A percentile compares a stretch with the other conserved stretches of the same genome.
phyloP scores from a whole-genome alignment of 30 jellyfish, hydroid and myxozoan species.

The Haliclystus octoradiatus region DNA sequence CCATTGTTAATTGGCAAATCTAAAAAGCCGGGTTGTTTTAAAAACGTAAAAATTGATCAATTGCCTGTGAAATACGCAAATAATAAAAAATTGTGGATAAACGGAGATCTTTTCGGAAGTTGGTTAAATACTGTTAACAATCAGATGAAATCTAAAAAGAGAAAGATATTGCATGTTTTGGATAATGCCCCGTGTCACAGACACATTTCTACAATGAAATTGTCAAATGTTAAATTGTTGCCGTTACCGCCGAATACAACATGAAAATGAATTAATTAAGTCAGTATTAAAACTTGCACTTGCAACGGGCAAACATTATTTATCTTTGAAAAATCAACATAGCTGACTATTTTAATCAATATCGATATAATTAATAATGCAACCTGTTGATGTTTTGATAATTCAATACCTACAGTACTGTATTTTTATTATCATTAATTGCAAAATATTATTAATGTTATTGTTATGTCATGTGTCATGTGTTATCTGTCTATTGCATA shows the following conservation, averaged over 20 bases:
- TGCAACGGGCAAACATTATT: too few species aligned
- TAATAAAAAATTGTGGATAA: not conserved
- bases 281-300: too few species aligned
- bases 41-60: not conserved
- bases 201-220: not conserved
- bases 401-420: too few species aligned
- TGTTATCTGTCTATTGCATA: too few species aligned
- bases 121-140: not conserved
- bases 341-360: too few species aligned
- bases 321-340: too few species aligned
- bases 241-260: not conserved
- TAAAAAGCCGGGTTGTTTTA: not conserved
- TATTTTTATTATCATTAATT: too few species aligned
- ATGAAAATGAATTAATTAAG: too few species aligned
- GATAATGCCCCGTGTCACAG: not conserved
- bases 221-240: not conserved
- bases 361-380: too few species aligned
- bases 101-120: not conserved
- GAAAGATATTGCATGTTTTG: not conserved
- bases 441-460: too few species aligned
- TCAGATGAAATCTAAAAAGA: not conserved
- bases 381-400: too few species aligned
- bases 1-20: not conserved
- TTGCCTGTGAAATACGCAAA: not conserved
- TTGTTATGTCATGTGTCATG: too few species aligned